phyloP scores from a whole-genome alignment of 2,888 invertebrate genomes.

The Allacma fusca region DNA sequence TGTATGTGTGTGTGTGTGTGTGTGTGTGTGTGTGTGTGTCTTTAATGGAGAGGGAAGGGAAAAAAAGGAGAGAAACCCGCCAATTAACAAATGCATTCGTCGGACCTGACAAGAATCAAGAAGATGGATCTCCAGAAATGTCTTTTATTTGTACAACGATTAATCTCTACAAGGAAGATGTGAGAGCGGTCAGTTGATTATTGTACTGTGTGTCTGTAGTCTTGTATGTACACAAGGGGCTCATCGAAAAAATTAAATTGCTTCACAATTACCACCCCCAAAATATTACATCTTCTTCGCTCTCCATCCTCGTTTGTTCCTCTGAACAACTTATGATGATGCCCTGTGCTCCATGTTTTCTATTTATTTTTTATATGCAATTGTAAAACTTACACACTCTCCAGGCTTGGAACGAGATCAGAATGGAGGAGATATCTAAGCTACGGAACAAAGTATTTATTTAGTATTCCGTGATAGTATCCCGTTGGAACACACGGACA shows the following conservation, averaged over 20 bases:
- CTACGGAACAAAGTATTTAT: background rate
- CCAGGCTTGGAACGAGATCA: background rate
- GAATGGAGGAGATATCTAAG: background rate
- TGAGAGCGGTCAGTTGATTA: slow-evolving; percentile 21
- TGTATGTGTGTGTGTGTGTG: too few relatives aligned
- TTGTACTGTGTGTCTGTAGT: background rate
- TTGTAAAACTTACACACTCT: background rate
- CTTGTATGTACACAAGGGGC: too few relatives aligned
- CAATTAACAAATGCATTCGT: slow-evolving; percentile 31
- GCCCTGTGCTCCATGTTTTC: background rate
- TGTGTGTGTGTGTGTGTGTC: too few relatives aligned
- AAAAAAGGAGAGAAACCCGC: slow-evolving; percentile 26
- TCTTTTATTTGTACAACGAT: slow-evolving; percentile 37
- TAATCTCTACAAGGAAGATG: slow-evolving; percentile 5
- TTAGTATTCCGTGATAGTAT: background rate
- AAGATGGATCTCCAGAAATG: slow-evolving; percentile 28
- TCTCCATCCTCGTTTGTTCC: background rate
- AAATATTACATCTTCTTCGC: background rate
- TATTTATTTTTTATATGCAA: background rate
- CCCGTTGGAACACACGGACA: too few relatives aligned
- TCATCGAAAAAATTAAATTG: background rate
- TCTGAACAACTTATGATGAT: background rate
- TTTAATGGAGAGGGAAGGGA: background rate
- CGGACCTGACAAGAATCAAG: slow-evolving; percentile 27
- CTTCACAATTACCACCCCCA: background rate